Conservation (phyloP, 2,113 vertebrate genomes). For the Podilymbus podiceps region DNA sequence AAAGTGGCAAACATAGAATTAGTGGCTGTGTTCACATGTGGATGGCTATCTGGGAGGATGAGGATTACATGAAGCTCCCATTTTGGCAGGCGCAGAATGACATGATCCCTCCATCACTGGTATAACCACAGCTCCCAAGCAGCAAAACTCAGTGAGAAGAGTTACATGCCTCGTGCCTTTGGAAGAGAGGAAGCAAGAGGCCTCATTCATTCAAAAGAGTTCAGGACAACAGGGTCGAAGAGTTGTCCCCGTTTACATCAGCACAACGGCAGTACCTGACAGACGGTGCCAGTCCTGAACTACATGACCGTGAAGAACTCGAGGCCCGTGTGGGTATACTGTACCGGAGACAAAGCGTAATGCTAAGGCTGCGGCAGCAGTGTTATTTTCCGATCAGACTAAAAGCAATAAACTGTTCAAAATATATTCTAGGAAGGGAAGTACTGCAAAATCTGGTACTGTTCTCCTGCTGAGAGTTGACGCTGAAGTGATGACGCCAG, state of each 20-base stretch:
- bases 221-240: not conserved
- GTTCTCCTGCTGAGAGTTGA: not conserved
- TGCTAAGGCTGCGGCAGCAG: not conserved
- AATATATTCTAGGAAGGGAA: not conserved
- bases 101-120: not conserved
- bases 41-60: not conserved
- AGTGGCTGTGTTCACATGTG: not conserved
- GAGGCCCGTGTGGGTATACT: fast-evolving
- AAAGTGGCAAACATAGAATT: not conserved
- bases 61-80: not conserved
- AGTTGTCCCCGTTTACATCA: not conserved
- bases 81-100: not conserved
- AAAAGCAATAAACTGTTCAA: not conserved
- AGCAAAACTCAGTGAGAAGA: not conserved
- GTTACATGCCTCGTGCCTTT: not conserved
- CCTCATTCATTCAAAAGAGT: not conserved
- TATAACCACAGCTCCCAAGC: not conserved
- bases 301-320: not conserved
- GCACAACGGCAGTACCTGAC: not conserved
- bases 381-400: not conserved
- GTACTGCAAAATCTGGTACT: not conserved
- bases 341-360: not conserved
- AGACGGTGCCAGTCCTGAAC: not conserved
- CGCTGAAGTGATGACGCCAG: not conserved
- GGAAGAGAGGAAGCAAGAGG: not conserved